Evolutionary conservation across 37 sponge, comb jelly and placozoan genomes (phyloP).

Genomic region (Geodia barretti): DNA sequence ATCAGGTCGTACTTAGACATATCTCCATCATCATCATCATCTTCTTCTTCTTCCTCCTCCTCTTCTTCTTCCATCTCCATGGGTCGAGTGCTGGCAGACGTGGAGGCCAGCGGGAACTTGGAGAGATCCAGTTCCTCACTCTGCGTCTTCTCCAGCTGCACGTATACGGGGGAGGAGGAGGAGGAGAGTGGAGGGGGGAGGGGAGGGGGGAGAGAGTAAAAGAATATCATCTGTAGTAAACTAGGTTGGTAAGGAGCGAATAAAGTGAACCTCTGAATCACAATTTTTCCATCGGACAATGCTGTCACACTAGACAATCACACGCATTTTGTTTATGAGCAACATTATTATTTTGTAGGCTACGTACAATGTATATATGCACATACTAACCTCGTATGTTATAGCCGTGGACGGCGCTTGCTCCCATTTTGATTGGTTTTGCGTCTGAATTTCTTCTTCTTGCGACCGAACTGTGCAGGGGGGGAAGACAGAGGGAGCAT

Average conservation of each 20-base stretch:
- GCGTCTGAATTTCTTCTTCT: slow-evolving; percentile 79
- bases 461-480: slow-evolving; percentile 80
- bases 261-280: too few relatives aligned
- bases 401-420: not conserved
- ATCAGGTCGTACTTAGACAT: slow-evolving; percentile 82
- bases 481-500: not conserved
- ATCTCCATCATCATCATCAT: slow-evolving; percentile 64
- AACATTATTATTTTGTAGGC: too few relatives aligned
- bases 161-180: too few relatives aligned
- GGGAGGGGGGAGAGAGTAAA: slow-evolving; percentile 5
- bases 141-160: not conserved
- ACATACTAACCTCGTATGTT: not conserved
- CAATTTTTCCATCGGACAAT: too few relatives aligned
- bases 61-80: not conserved
- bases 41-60: slow-evolving; percentile 55
- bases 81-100: too few relatives aligned
- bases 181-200: not conserved
- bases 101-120: not conserved
- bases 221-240: too few relatives aligned
- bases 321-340: too few relatives aligned
- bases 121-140: not conserved
- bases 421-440: slow-evolving; percentile 1
- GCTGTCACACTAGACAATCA: too few relatives aligned
- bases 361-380: too few relatives aligned
- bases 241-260: too few relatives aligned